A percentile compares a stretch with the other conserved stretches of the same genome.
phyloP scores from a whole-genome alignment of 2,888 invertebrate genomes.

The Apoda limacodes region DNA sequence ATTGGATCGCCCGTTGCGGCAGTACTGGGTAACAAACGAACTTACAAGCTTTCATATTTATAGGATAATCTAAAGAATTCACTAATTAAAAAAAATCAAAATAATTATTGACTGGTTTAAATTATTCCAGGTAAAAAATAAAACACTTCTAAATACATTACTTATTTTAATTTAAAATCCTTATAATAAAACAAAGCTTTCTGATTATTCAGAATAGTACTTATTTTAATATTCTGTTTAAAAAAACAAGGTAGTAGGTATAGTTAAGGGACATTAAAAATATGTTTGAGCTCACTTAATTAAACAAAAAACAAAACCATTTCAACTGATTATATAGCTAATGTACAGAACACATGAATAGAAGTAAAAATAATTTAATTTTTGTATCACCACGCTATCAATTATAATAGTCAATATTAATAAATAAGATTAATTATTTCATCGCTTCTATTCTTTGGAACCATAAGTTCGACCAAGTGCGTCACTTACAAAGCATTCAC shows the following conservation, averaged over 20 bases:
- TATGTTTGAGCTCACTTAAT: constrained; percentile 52
- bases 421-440: constrained; percentile 64
- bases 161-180: constrained; percentile 57
- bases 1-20: no score
- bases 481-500: constrained; percentile 17
- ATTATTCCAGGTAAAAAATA: no score
- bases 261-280: constrained; percentile 32
- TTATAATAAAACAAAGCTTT: constrained; percentile 55
- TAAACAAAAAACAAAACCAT: constrained; percentile 41
- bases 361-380: constrained; percentile 1
- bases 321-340: constrained; percentile 45
- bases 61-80: no score
- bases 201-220: no score
- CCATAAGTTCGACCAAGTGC: constrained; percentile 23
- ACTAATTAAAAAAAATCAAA: no score
- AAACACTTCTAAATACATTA: no score
- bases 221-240: no score
- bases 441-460: constrained; percentile 52
- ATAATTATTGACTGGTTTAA: no score
- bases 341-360: constrained; percentile 37
- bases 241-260: no score
- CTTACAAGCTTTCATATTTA: no score
- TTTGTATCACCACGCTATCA: no score
- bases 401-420: constrained; percentile 60
- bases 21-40: no score